These are phyloP conservation scores for Microvelia longipes DNA, from an alignment of 1,140 invertebrate genomes.

Conservation along the genomic window DNA sequence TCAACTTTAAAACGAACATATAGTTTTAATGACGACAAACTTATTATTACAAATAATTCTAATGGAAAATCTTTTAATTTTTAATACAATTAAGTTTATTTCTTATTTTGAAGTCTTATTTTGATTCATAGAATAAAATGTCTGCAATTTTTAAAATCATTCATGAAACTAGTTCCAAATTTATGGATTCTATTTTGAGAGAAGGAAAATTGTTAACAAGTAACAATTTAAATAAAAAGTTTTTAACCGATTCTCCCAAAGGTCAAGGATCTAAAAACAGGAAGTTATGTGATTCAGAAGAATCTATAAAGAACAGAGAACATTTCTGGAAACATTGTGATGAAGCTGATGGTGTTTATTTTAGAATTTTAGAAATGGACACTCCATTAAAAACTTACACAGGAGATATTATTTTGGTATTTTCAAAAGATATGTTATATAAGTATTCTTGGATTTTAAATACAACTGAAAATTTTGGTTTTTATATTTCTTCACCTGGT, in stretches of 20 bases:
- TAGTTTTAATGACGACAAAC: not conserved
- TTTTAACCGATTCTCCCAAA: not conserved
- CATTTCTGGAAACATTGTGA: not conserved
- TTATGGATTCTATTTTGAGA: not conserved
- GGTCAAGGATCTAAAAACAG: not conserved
- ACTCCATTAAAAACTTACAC: not conserved
- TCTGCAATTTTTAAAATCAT: not conserved
- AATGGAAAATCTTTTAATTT: not conserved
- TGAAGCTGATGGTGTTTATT: not conserved
- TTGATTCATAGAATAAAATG: not conserved
- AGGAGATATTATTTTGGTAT: not conserved
- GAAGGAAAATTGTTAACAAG: not conserved
- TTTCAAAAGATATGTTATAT: not conserved
- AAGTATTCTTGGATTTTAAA: not conserved
- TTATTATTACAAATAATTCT: not conserved
- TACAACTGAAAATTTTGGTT: not conserved
- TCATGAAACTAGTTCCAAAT: not conserved
- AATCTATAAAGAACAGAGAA: not conserved
- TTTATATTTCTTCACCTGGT: not conserved
- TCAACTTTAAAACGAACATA: not conserved
- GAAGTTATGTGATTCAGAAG: not conserved
- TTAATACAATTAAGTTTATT: not conserved
- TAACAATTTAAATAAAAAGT: not conserved
- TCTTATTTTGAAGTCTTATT: not conserved
- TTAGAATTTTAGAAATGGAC: not conserved